Evolutionary conservation across 2,113 vertebrate species (phyloP), one percentile per base, ranked within the genome.

Genomic region (Rana temporaria): DNA sequence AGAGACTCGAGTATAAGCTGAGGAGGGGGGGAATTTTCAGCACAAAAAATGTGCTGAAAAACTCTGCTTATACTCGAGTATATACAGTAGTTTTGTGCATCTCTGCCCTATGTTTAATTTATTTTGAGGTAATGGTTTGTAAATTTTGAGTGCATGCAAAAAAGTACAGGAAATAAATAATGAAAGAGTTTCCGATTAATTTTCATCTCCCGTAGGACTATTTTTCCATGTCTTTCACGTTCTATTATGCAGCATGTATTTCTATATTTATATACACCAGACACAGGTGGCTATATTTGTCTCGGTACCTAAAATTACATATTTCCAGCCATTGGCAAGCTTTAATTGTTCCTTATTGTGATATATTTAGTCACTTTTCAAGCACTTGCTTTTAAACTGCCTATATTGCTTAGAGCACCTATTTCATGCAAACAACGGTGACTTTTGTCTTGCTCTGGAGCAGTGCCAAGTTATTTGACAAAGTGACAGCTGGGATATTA

Each of bases 391-490:
- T 75, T 62, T 14, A 82, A 74, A 76, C 63, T 60, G 53, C 59
- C 63, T 75, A 48, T 85, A 85, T 85, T 90, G 88, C 87, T 90
- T 59, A 84, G 67, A 88, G 85, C 86, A 78, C 67, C 30, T 89
- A 88, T 90, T 75, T 88, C 74, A 78, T 34, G 67, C 78, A 88
- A 85, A 89, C 90, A 85, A 89, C 90, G 88, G 89, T 92, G 86
- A 92, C 87, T 90, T 89, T 92, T 93, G 91, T 91, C 87, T 88
- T 86, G 4, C 69, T 86, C 65, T 91, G 92, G 89, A 92, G 88
- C 84, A 64, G 80, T 0, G 87, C 89, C 89, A 92, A 89, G 65
- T 80, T 84, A 76, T 87, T 92, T 92, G 90, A 91, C 89, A 89
- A 88, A 84, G 87, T 88, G 90, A 92, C 89, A 93, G 87, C 89